Evolutionary conservation across 2,888 invertebrate genomes (phyloP), one percentile per base, ranked within the genome.

Genomic region (Ptychoptera albimana): DNA sequence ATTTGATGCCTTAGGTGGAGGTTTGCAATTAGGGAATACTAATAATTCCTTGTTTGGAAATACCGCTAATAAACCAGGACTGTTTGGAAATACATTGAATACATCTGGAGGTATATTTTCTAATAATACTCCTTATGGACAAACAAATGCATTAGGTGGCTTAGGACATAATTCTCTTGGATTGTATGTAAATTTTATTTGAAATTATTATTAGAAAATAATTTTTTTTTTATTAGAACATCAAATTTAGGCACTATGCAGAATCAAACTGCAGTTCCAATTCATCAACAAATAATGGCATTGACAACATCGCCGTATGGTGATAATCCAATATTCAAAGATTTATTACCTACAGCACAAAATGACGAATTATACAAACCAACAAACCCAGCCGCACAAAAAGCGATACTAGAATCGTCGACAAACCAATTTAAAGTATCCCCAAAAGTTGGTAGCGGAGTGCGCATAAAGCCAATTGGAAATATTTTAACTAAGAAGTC

Each of bases 231-330:
- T 11, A 35, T 35, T 35, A 14, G 23, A 8, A 34, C 42, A 35
- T 40, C 32, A 5, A 23, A 23, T 23, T 7, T 23, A 5, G 56
- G 56, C 1, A 58, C 57, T 11, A 51, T 55, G 23, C 59, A 58
- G 43, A 50, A 55, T 37, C 63, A 61, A 43, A 63, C 62, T 11
- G 54, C 57, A 37, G 60, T 67, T 34, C 67, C 71, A 2, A 68
- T 80, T 1, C 80, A 80, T 61, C 82, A 83, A 49, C 80, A 82
- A 57, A 80, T 83, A 16, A 61, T 85, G 45, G 73, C 82, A 1
- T 67, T 89, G 36, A 79, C 83, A 0, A 77, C 82, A 1, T 74
- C 83, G 1, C 92, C 92, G 0, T 93, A 87, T 57, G 91, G 92
- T 0, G 87, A 91, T 59, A 82, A 82, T 32, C 82, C 87, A 1